Conservation (phyloP, 2,888 invertebrate genomes). For the Biston stratarius region DNA sequence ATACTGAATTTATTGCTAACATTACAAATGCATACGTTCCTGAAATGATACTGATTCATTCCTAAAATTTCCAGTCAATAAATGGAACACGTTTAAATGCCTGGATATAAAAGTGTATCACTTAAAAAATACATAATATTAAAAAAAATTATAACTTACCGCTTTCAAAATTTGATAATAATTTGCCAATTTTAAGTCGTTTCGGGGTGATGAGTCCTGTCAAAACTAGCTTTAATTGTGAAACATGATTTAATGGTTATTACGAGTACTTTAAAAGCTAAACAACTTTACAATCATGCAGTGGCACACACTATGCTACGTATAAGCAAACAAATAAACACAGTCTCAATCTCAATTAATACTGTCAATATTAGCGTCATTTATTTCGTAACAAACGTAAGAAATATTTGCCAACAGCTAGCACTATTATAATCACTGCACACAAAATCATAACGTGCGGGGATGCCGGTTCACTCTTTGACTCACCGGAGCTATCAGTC, state of each 20-base stretch:
- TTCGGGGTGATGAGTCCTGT: slow-evolving; percentile 39
- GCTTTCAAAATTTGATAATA: slow-evolving; percentile 42
- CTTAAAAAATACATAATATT: slow-evolving; percentile 12
- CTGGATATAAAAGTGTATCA: slow-evolving; percentile 39
- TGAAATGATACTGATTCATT: slow-evolving; percentile 50
- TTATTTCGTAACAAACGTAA: slow-evolving; percentile 70
- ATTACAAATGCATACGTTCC: slow-evolving; percentile 45
- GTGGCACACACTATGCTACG: slow-evolving; percentile 55
- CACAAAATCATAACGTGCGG: slow-evolving; percentile 82
- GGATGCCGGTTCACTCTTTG: slow-evolving; percentile 70
- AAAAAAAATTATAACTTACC: slow-evolving; percentile 54
- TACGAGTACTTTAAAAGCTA: slow-evolving; percentile 24
- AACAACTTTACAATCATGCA: slow-evolving; percentile 65
- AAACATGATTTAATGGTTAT: slow-evolving; percentile 17
- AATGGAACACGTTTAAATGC: slow-evolving; percentile 46
- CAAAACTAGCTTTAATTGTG: slow-evolving; percentile 29
- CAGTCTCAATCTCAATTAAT: slow-evolving; percentile 53
- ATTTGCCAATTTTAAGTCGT: slow-evolving; percentile 29
- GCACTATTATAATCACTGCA: slow-evolving; percentile 80
- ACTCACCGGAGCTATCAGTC: slow-evolving; percentile 84
- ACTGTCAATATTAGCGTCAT: slow-evolving; percentile 58
- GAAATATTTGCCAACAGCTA: slow-evolving; percentile 76
- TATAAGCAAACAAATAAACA: slow-evolving; percentile 48
- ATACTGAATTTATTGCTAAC: slow-evolving; percentile 39
- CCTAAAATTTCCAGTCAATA: slow-evolving; percentile 51